phyloP scores from a whole-genome alignment of 1,140 invertebrate genomes.

The Meteorus sp. region DNA sequence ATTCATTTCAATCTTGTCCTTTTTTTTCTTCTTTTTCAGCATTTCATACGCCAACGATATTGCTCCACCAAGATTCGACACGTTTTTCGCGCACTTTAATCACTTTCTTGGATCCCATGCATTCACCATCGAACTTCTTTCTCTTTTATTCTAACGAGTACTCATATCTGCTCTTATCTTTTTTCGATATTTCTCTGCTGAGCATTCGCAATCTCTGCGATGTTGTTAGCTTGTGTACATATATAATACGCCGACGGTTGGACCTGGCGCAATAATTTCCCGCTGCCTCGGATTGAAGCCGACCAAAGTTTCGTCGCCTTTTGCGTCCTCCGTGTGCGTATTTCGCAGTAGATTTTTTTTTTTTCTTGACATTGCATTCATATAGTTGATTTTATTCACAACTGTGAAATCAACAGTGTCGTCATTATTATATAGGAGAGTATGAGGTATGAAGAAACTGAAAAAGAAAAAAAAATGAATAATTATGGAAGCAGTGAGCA shows the following conservation, averaged over 20 bases:
- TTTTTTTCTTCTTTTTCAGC: background rate
- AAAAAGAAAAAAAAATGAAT: slow-evolving; percentile 2
- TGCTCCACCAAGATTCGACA: background rate
- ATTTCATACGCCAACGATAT: background rate
- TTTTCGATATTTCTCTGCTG: background rate
- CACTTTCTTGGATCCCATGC: background rate
- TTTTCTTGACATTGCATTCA: slow-evolving; percentile 21
- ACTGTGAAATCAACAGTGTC: slow-evolving; percentile 4
- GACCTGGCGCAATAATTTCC: slow-evolving; percentile 13
- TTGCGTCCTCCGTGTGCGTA: background rate
- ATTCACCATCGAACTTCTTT: background rate
- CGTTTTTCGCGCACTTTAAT: background rate
- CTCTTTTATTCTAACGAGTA: background rate
- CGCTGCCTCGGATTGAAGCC: background rate
- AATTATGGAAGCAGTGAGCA: background rate
- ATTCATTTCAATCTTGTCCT: background rate
- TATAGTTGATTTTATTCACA: slow-evolving; percentile 9
- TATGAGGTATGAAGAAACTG: too few species aligned
- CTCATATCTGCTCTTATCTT: background rate
- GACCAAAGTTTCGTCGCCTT: slow-evolving; percentile 13
- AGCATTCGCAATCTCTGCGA: slow-evolving; percentile 9
- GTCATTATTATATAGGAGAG: background rate
- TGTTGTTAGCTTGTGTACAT: background rate
- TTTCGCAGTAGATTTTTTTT: slow-evolving; percentile 6
- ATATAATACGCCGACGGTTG: too few species aligned